Base-by-base conservation (phyloP, 2,888 invertebrate genomes). In the Eupithecia dodoneata region DNA sequence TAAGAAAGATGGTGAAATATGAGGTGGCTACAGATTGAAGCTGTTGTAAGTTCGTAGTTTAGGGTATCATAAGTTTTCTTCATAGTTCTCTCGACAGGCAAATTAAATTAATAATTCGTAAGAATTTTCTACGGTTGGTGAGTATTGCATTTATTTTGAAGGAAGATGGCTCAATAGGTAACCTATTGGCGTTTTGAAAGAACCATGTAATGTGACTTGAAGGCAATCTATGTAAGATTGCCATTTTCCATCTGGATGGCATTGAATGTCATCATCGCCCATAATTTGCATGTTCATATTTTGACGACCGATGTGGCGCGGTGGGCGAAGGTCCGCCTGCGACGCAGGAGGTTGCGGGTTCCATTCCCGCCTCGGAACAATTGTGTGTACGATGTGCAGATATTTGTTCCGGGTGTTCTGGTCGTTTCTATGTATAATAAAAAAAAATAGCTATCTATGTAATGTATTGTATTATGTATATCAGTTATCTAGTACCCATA, bases 51-150 rank as follows among this genome's bases (percentile, higher is more conserved):
- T 6, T 15, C 7, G 52, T 10, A n/a, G 13, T 67, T 18, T 18
- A 30, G 47, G 63, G 65, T 18, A 77, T 59, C 55, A 59, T 59
- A 55, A 55, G 9, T 59, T 59, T 55, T n/a, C 55, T 55, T 55
- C 55, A 55, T 52, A 52, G 13, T 3, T 55, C n/a, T 2, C 55
- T 18, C 55, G 55, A 59, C 15, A 52, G 15, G 18, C 3, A 59
- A 18, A 9, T 59, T 18, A n/a, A 59, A 55, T 55, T 55, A 6
- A 30, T 30, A 63, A 30, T 63, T 15, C 66, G 15, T 66, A 42
- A 0, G 7, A 66, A 42, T 66, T 66, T 15, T 66, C 66, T 42
- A 66, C 6, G 66, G 66, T 63, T 7, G n/a, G 63, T 30, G 30
- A 63, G 30, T 7, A 15, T 66, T 66, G 66, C 66, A 66, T 66